Conservation (phyloP, 2,888 invertebrate species). For the Caenorhabditis becei region DNA sequence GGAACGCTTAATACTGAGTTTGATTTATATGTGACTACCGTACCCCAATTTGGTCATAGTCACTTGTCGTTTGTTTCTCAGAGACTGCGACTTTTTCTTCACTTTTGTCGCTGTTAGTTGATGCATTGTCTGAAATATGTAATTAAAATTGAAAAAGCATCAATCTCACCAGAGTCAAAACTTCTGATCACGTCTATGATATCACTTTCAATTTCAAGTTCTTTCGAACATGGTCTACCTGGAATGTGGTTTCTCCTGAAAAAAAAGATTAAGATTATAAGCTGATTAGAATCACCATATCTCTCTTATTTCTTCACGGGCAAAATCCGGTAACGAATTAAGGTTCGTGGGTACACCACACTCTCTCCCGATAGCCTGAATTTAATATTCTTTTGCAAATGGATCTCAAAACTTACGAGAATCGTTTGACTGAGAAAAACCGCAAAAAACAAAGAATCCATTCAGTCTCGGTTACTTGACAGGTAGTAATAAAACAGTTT, state of each 20-base stretch:
- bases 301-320: constrained; percentile 76
- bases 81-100: constrained; percentile 2
- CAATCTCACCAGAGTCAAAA: constrained; percentile 67
- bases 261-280: not conserved
- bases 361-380: constrained; percentile 32
- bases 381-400: not conserved
- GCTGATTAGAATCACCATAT: constrained; percentile 71
- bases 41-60: constrained; percentile 54
- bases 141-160: not conserved
- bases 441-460: not conserved
- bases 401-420: not conserved
- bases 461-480: not conserved
- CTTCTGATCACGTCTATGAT: constrained; percentile 76
- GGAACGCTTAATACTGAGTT: too few relatives aligned
- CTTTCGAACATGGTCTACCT: constrained; percentile 74
- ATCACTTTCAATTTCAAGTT: constrained; percentile 75
- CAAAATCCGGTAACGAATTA: constrained; percentile 73
- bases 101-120: constrained; percentile 32
- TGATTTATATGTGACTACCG: too few relatives aligned
- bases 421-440: not conserved
- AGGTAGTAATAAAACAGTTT: not conserved
- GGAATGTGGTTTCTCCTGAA: constrained; percentile 76
- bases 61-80: not conserved
- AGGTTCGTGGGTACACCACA: constrained; percentile 77
- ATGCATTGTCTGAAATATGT: constrained; percentile 10